Conservation (phyloP, 1,140 invertebrate species). For the Epicauta chinensis region DNA sequence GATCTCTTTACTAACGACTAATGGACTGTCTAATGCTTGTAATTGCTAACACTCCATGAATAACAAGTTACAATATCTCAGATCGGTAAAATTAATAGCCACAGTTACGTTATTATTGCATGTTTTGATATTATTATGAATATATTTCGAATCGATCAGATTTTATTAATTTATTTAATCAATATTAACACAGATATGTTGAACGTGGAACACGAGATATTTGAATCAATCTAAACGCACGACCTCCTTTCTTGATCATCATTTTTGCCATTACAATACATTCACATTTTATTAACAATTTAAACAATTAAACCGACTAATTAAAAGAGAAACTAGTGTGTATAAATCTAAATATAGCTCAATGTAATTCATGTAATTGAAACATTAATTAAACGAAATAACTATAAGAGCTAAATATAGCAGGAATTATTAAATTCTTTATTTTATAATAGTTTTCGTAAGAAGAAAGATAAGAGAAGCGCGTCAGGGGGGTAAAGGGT, state of each 20-base stretch:
- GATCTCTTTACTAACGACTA: constrained; percentile 10
- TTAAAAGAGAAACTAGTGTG: constrained; percentile 10
- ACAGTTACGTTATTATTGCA: constrained; percentile 1
- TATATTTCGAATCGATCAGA: too few relatives aligned
- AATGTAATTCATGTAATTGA: constrained; percentile 13
- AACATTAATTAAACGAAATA: constrained; percentile 15
- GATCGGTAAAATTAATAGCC: constrained; percentile 15
- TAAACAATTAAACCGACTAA: constrained; percentile 12
- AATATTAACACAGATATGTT: too few relatives aligned
- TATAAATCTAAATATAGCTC: constrained; percentile 8
- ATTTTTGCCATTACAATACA: too few relatives aligned
- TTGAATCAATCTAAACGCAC: too few relatives aligned
- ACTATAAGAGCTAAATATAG: not conserved
- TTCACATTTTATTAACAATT: constrained; percentile 2
- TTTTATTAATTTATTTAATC: too few relatives aligned
- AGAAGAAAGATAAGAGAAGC: too few relatives aligned
- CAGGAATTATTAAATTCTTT: too few relatives aligned
- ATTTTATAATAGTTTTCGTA: too few relatives aligned
- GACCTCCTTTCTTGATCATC: too few relatives aligned
- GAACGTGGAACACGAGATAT: too few relatives aligned
- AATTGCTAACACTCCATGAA: constrained; percentile 18
- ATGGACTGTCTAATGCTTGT: constrained; percentile 18
- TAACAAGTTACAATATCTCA: constrained; percentile 17
- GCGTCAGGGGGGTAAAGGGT: too few relatives aligned
- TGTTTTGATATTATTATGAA: not conserved